phyloP scores from a whole-genome alignment of 2,888 invertebrate species.

The Crematogaster levior region DNA sequence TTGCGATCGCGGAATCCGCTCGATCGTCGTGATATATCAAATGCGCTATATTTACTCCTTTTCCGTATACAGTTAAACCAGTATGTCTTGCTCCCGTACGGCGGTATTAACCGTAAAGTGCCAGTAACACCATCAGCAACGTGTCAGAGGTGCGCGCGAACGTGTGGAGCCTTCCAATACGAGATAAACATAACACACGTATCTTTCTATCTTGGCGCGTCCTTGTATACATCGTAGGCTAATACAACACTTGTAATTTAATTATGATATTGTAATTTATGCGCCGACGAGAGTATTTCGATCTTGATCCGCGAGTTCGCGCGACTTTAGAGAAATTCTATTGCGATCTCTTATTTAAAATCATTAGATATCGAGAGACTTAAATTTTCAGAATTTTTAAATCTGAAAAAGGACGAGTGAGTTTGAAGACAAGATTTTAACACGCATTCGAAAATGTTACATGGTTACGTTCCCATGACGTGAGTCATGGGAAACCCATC shows the following conservation, averaged over 20 bases:
- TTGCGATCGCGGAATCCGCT: slow-evolving; percentile 64
- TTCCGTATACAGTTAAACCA: slow-evolving; percentile 44
- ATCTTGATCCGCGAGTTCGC: not conserved
- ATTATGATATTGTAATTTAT: slow-evolving; percentile 30
- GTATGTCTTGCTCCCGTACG: slow-evolving; percentile 55
- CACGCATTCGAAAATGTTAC: not conserved
- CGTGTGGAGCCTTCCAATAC: slow-evolving; percentile 6
- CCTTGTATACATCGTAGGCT: slow-evolving; percentile 1
- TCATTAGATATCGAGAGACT: not conserved
- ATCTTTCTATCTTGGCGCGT: slow-evolving; percentile 14
- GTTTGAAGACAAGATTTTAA: not conserved
- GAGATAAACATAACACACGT: not conserved
- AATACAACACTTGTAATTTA: slow-evolving; percentile 5
- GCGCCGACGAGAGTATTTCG: not conserved
- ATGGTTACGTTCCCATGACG: no score
- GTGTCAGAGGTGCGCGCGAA: slow-evolving; percentile 28
- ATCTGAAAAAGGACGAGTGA: not conserved
- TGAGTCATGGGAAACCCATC: no score
- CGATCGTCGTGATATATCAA: slow-evolving; percentile 54
- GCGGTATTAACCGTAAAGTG: slow-evolving; percentile 65
- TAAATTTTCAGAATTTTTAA: no score
- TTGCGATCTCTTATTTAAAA: not conserved
- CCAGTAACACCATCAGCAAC: not conserved
- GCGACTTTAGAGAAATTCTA: not conserved
- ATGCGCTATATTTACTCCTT: slow-evolving; percentile 11